Evolutionary conservation across 2,113 vertebrate species (phyloP).

Genomic region (Tachycineta bicolor): DNA sequence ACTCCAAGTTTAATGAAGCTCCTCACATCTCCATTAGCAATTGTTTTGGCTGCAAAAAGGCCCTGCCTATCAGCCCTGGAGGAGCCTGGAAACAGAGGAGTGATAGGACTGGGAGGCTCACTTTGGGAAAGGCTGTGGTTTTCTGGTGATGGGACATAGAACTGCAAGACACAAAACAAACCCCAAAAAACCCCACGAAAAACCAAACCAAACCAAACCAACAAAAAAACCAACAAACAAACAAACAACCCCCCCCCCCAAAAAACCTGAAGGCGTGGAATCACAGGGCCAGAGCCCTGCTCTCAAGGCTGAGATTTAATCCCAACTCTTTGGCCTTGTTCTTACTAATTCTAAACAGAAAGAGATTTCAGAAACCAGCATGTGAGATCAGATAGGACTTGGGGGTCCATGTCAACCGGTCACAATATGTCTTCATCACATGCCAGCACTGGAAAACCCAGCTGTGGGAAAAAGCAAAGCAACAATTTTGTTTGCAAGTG

Average conservation of each 20-base stretch:
- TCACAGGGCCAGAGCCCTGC: not conserved
- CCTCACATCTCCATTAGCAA: slow-evolving; percentile 41
- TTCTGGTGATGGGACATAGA: slow-evolving; percentile 6
- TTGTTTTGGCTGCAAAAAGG: slow-evolving; percentile 48
- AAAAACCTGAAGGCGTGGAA: not conserved
- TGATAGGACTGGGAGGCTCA: slow-evolving; percentile 21
- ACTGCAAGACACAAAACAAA: not conserved
- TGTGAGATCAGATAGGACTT: not conserved
- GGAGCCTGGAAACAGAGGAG: slow-evolving; percentile 27
- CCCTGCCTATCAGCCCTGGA: slow-evolving; percentile 34
- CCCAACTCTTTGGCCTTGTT: not conserved
- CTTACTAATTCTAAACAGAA: not conserved
- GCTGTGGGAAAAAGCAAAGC: not conserved
- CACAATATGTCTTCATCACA: not conserved
- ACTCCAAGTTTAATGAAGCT: slow-evolving; percentile 43
- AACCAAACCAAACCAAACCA: no score
- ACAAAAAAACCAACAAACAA: no score
- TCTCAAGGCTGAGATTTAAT: not conserved
- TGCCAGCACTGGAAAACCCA: not conserved
- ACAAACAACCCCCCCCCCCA: no score
- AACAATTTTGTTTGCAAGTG: not conserved
- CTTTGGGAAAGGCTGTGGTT: slow-evolving; percentile 17
- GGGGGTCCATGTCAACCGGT: not conserved
- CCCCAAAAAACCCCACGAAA: no score
- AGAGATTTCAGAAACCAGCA: not conserved